A percentile compares a stretch with the other conserved stretches of the same genome.
Conservation (phyloP, 2,888 invertebrate genomes). For the Conistra vaccinii region DNA sequence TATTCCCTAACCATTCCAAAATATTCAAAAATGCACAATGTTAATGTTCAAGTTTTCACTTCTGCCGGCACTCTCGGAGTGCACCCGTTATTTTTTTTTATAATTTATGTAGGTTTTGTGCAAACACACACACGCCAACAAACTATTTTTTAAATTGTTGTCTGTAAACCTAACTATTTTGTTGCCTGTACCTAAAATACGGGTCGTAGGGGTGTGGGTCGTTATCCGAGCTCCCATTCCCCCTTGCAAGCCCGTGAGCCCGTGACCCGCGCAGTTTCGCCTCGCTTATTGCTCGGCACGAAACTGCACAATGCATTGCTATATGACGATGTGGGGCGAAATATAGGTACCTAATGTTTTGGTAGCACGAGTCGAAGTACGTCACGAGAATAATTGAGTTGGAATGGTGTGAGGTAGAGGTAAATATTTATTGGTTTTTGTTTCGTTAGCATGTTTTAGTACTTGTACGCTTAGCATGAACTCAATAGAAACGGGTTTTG, state of each 20-base stretch:
- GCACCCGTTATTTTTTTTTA: too few species aligned
- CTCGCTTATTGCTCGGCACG: slow-evolving; percentile 46
- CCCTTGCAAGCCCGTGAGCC: slow-evolving; percentile 54
- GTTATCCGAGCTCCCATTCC: slow-evolving; percentile 37
- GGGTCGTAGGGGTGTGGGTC: slow-evolving; percentile 40
- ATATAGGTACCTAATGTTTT: slow-evolving; percentile 52
- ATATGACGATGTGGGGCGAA: slow-evolving; percentile 30
- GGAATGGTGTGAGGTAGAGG: background rate
- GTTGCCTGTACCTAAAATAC: slow-evolving; percentile 31
- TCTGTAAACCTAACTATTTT: background rate
- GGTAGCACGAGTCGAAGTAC: slow-evolving; percentile 34
- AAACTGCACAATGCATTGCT: slow-evolving; percentile 60
- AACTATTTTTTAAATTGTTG: too few species aligned
- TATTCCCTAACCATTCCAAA: too few species aligned
- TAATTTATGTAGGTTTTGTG: too few species aligned
- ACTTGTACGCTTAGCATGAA: too few species aligned
- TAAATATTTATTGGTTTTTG: background rate
- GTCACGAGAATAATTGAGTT: slow-evolving; percentile 26
- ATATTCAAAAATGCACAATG: too few species aligned
- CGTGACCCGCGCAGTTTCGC: slow-evolving; percentile 56
- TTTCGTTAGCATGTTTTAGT: background rate
- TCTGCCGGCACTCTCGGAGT: too few species aligned
- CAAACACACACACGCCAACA: too few species aligned
- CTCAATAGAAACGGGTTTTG: too few species aligned
- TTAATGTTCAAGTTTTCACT: too few species aligned